Base-by-base conservation (phyloP, 1,140 invertebrate species). In the Saxidomus purpurata region DNA sequence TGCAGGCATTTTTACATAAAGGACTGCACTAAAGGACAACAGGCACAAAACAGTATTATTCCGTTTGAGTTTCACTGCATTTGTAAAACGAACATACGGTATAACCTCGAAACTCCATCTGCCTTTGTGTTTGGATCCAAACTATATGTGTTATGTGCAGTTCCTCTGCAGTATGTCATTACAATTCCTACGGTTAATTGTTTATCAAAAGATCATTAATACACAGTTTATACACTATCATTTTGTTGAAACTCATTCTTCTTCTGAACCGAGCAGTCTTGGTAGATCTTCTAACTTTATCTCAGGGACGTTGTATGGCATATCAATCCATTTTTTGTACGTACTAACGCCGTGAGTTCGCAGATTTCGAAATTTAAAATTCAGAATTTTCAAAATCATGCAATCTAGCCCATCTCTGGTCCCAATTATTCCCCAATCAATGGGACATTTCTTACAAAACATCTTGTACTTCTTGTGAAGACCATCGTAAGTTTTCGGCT, bases 371-470 rank as follows among this genome's bases (percentile, higher is more conserved):
- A 81, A 38, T 40, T 89, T 69, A 36, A 89, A 81, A 31, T 40
- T 22, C 25, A 25, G 25, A 47, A 89, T 82, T 36, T 89, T 89
- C 13, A 89, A 25, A 22, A 76, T 77, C 8, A 31, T 55, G n/a
- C 49, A 77, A 15, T 76, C 63, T 36, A 76, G 0, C 4, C 71
- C 69, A 47, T 89, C 52, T 17, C 71, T 34, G 4, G 43, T 49
- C 11, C 43, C 52, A 47, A 83, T 59, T 49, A 83, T 76, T 0
- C 87, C 87, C 87, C 80, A 89, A 43, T 89, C 87, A 31, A 89
- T n/a, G 0, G 63, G 43, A 36, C 87, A 89, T 8, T 84, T 83
- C 38, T 89, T 89, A 31, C 87, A 89, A 49, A 34, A 83, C 81
- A 89, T 89, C 49, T 83, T 89, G 38, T 61, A 71, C 67, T 83